Evolutionary conservation across 2,888 invertebrate species (phyloP).

Genomic region (Seira musarum): DNA sequence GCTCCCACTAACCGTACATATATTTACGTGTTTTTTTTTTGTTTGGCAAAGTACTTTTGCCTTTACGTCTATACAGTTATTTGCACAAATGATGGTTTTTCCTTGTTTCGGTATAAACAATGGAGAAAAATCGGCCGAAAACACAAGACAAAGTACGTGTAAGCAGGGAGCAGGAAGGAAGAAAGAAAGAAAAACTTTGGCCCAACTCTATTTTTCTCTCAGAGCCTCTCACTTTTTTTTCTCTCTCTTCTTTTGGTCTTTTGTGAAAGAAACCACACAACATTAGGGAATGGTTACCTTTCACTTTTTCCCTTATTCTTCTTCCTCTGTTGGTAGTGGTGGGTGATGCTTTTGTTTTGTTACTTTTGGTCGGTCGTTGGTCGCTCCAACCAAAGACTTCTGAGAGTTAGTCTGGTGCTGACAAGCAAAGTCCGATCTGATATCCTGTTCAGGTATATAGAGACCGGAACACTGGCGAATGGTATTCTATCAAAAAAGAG

Average conservation of each 20-base stretch:
- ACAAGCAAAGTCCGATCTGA: slow-evolving; percentile 35
- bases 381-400: background rate
- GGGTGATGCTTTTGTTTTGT: slow-evolving; percentile 41
- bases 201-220: slow-evolving; percentile 27
- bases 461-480: too few relatives aligned
- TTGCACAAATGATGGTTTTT: slow-evolving; percentile 40
- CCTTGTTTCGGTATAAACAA: slow-evolving; percentile 44
- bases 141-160: slow-evolving; percentile 14
- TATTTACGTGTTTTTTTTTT: slow-evolving; percentile 10
- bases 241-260: slow-evolving; percentile 23
- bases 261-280: slow-evolving; percentile 23
- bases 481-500: too few relatives aligned
- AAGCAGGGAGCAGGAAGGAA: slow-evolving; percentile 33
- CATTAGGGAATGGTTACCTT: slow-evolving; percentile 31
- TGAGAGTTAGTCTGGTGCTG: slow-evolving; percentile 44
- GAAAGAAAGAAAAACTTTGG: slow-evolving; percentile 41
- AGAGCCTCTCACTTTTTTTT: slow-evolving; percentile 3
- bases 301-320: slow-evolving; percentile 22
- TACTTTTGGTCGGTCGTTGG: slow-evolving; percentile 28
- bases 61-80: slow-evolving; percentile 32
- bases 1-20: slow-evolving; percentile 26
- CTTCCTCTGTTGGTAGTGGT: too few relatives aligned
- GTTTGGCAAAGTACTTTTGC: background rate
- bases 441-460: slow-evolving; percentile 34
- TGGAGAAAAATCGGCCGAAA: slow-evolving; percentile 41